Base-by-base conservation (phyloP, 2,113 vertebrate genomes). In the Corapipo altera region DNA sequence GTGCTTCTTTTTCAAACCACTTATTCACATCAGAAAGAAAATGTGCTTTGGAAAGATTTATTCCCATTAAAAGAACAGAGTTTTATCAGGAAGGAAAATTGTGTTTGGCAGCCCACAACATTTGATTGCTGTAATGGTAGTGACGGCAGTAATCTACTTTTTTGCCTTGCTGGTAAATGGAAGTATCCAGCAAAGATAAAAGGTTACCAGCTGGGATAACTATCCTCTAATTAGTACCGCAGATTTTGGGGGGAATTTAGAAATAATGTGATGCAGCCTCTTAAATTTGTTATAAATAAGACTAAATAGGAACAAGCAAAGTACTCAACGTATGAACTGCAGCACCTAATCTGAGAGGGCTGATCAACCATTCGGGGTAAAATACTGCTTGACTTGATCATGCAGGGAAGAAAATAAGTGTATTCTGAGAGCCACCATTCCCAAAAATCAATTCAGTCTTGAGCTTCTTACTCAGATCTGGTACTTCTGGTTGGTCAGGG, bases 171-270 rank as follows among this genome's bases (percentile, higher is more conserved):
- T 95, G 96, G 91, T 96, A 97, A 97, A 95, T 97, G 96, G 96
- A 96, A 95, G 95, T 94, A 97, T 97, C 97, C 97, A 98, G 95
- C 96, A 95, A 97, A 89, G 97, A 97, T 97, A 97, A 97, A 98
- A 98, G 95, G 96, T 94, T 97, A 97, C 97, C 97, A 98, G 97
- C 97, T 98, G 97, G 69, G 97, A 97, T 97, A 98, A 98, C 97
- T 89, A 96, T 91, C 79, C 97, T 96, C 88, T 98, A 97, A 98
- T 98, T 98, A 98, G 92, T 97, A 89, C 89, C 95, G 82, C 52
- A 74, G 95, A 89, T 91, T 97, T 95, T 81, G 0, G 4, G 2
- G 6, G 12, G 91, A 97, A 97, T 95, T 97, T 78, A 96, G 92
- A 97, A 98, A 97, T 97, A 96, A 96, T 69, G 55, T 84, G 80